phyloP scores from a whole-genome alignment of 37 sponge, comb jelly and placozoan genomes.

The Petrosia ficiformis region DNA sequence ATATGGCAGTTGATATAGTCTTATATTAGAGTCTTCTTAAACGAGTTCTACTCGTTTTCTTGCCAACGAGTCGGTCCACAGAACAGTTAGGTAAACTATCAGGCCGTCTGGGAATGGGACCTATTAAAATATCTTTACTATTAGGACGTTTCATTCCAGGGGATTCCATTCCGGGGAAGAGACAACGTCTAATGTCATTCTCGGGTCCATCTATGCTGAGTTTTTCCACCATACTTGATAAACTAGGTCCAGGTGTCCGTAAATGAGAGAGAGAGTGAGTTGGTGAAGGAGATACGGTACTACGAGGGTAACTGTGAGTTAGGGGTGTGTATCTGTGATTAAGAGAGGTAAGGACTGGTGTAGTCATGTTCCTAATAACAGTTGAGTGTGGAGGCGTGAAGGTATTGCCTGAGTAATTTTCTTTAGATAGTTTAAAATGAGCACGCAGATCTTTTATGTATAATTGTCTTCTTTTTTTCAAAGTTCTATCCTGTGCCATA shows the following conservation, averaged over 20 bases:
- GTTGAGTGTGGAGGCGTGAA: too few relatives aligned
- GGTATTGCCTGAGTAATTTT: too few relatives aligned
- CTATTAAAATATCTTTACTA: too few relatives aligned
- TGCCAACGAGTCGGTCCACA: not conserved
- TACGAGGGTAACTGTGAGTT: not conserved
- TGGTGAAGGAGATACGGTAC: not conserved
- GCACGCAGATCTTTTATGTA: conserved; percentile 11
- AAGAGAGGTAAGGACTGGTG: not conserved
- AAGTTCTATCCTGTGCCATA: conserved; percentile 7
- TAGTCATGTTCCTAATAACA: not conserved
- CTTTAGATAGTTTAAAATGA: conserved; percentile 33
- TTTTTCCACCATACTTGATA: conserved; percentile 22
- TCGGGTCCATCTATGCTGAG: conserved; percentile 11
- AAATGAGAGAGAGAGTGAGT: not conserved
- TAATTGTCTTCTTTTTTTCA: conserved; percentile 3
- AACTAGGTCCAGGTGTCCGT: conserved; percentile 6
- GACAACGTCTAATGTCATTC: conserved; percentile 5
- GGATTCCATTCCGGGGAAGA: conserved; percentile 7
- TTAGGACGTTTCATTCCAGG: not conserved
- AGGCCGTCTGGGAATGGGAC: too few relatives aligned
- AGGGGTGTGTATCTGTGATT: not conserved
- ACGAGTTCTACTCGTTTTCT: not conserved
- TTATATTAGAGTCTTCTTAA: not conserved
- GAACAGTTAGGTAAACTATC: too few relatives aligned
- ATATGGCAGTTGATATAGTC: too few relatives aligned